phyloP scores from a whole-genome alignment of 2,113 vertebrate genomes.

The Dryoscopus gambensis region DNA sequence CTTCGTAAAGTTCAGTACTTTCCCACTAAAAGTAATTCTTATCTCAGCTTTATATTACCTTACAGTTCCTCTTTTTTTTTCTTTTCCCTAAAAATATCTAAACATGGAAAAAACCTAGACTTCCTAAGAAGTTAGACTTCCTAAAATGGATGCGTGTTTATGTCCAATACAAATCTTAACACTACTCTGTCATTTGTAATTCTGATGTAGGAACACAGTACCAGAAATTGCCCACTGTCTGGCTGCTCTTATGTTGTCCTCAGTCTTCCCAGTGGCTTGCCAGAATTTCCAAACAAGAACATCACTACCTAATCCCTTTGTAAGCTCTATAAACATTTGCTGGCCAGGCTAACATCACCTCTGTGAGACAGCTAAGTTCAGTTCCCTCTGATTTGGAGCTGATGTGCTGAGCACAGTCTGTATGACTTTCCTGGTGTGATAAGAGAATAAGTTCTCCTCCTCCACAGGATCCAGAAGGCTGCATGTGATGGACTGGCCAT shows the following conservation, averaged over 20 bases:
- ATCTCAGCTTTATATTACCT: background rate
- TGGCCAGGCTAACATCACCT: background rate
- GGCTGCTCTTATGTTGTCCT: background rate
- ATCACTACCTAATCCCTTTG: background rate
- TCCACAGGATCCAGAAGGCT: fast-evolving
- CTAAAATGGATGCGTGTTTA: background rate
- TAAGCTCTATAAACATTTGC: background rate
- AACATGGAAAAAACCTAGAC: background rate
- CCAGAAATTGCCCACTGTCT: background rate
- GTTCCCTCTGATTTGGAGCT: background rate
- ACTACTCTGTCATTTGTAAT: background rate
- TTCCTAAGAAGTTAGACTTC: background rate
- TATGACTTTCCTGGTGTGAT: background rate
- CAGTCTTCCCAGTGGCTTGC: fast-evolving
- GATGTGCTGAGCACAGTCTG: background rate
- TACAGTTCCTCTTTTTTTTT: background rate
- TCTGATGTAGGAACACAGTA: background rate
- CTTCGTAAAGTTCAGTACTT: background rate
- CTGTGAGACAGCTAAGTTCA: background rate
- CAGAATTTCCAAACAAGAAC: background rate
- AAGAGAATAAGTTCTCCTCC: background rate
- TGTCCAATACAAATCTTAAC: background rate
- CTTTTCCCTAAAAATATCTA: background rate
- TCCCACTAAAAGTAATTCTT: background rate
- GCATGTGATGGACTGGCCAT: background rate